These are phyloP conservation scores for Dastarcus helophoroides DNA, from an alignment of 2,888 invertebrate species.

Conservation along the genomic window DNA sequence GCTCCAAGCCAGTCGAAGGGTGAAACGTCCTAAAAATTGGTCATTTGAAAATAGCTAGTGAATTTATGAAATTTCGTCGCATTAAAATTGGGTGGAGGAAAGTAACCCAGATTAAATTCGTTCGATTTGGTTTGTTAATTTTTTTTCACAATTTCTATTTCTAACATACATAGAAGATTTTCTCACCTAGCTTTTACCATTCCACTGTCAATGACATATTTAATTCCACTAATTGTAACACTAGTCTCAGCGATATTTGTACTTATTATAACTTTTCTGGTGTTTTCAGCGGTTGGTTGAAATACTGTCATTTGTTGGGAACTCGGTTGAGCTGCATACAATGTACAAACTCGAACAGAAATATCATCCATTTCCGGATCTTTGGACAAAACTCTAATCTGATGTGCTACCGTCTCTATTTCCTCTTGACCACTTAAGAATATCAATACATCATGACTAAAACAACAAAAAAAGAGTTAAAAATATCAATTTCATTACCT, in stretches of 20 bases:
- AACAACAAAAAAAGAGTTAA: slow-evolving; percentile 27
- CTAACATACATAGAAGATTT: no score
- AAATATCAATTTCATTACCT: slow-evolving; percentile 7
- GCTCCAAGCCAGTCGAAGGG: slow-evolving; percentile 70
- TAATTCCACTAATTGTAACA: slow-evolving; percentile 86
- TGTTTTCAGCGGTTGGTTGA: slow-evolving; percentile 55
- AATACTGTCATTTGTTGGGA: slow-evolving; percentile 82
- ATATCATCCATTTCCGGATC: slow-evolving; percentile 52
- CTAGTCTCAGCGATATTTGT: slow-evolving; percentile 99
- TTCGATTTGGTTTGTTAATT: no score
- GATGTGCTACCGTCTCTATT: slow-evolving; percentile 75
- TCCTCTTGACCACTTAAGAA: slow-evolving; percentile 96
- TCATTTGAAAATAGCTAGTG: no score
- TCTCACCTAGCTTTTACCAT: slow-evolving; percentile 75
- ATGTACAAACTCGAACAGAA: slow-evolving; percentile 64
- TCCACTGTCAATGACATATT: slow-evolving; percentile 84
- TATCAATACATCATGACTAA: slow-evolving; percentile 78
- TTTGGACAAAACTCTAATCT: slow-evolving; percentile 60
- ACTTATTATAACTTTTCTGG: slow-evolving; percentile 83
- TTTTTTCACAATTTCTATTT: no score
- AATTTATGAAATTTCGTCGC: no score
- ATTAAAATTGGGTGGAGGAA: no score
- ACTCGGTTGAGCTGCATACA: slow-evolving; percentile 85
- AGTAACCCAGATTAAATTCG: no score
- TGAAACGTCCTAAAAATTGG: slow-evolving; percentile 53